Percentiles rank a stretch among this genome's conserved stretches.
phyloP scores from a whole-genome alignment of 30 jellyfish, hydroid and myxozoan species.

The Mastigias papua region DNA sequence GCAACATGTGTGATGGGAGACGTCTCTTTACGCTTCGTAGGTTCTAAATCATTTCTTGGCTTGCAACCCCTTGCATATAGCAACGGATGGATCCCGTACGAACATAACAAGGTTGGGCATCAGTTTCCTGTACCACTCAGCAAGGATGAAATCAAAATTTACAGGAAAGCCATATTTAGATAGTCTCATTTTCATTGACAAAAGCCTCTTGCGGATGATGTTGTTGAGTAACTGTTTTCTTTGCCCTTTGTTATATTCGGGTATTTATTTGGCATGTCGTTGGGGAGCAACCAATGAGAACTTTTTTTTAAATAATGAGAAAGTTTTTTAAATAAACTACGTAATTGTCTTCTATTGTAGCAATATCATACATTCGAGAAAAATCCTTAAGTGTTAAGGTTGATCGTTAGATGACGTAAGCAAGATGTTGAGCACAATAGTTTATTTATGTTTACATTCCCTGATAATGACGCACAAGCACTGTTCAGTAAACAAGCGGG shows the following conservation, averaged over 20 bases:
- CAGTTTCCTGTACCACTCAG: conserved; percentile 69
- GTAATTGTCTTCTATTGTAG: no score
- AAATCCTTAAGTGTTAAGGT: no score
- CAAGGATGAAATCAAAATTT: conserved; percentile 62
- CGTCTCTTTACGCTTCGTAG: conserved; percentile 27
- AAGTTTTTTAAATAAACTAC: no score
- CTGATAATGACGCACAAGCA: no score
- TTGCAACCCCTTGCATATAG: conserved; percentile 45
- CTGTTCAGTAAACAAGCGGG: no score
- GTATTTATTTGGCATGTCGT: no score
- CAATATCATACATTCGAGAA: no score
- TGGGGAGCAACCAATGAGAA: no score
- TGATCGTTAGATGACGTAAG: no score
- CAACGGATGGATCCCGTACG: conserved; percentile 56
- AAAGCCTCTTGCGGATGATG: background rate
- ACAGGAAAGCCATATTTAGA: conserved; percentile 63
- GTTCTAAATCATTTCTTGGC: conserved; percentile 24
- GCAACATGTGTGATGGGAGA: conserved; percentile 74
- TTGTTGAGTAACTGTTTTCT: background rate
- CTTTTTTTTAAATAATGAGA: no score
- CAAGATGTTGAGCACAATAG: no score
- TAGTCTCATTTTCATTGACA: conserved; percentile 1
- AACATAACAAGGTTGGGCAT: conserved; percentile 60
- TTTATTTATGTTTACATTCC: no score
- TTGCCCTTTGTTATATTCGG: background rate